These are phyloP conservation scores for Anguilla pacifica DNA, from an alignment of 2,797 vertebrate genomes.

Conservation along the genomic window DNA sequence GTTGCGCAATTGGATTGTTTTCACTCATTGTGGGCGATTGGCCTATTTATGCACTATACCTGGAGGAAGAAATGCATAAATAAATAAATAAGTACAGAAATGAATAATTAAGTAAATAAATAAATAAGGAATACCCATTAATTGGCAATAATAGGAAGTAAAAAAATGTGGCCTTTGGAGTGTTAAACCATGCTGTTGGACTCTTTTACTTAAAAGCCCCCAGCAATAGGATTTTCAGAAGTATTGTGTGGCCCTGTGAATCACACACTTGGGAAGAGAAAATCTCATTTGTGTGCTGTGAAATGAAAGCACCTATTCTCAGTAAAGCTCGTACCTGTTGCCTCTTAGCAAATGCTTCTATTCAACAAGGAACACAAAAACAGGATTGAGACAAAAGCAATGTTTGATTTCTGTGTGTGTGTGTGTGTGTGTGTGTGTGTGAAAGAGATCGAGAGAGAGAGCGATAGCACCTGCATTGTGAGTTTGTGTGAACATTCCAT, in stretches of 20 bases:
- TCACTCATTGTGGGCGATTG: too few relatives aligned
- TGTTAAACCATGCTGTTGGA: neutral
- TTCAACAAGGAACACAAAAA: neutral
- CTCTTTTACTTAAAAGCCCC: constrained; percentile 14
- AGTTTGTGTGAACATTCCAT: too few relatives aligned
- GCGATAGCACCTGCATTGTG: neutral
- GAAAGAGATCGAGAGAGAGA: neutral
- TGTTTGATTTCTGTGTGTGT: neutral
- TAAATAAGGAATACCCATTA: too few relatives aligned
- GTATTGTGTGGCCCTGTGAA: constrained; percentile 18
- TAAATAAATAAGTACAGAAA: too few relatives aligned
- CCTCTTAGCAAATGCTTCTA: neutral
- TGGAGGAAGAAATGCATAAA: too few relatives aligned
- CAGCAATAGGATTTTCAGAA: constrained; percentile 27
- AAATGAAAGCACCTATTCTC: neutral
- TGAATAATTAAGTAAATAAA: too few relatives aligned
- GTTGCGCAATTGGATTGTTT: too few relatives aligned
- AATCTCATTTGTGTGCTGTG: constrained; percentile 10
- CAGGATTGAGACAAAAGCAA: neutral
- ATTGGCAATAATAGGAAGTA: too few relatives aligned
- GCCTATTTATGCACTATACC: too few relatives aligned
- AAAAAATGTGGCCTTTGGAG: too few relatives aligned
- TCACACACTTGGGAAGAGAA: constrained; percentile 3
- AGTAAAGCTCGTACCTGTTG: neutral
- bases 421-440: neutral